phyloP scores from a whole-genome alignment of 2,888 invertebrate genomes.

The Tenodera sinensis region DNA sequence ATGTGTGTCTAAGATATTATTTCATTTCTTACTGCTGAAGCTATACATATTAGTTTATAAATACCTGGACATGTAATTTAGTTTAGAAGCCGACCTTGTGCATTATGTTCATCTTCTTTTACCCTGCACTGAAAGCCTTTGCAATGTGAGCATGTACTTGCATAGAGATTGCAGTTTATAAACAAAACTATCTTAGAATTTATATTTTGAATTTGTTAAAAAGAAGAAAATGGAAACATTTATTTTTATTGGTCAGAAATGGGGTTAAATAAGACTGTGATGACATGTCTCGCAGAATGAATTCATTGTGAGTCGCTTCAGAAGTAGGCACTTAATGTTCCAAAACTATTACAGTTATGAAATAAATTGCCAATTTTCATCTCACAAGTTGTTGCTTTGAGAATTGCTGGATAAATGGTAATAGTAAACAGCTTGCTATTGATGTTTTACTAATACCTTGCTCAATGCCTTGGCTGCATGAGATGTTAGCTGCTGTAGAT shows the following conservation, averaged over 20 bases:
- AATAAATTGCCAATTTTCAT: neutral
- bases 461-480: neutral
- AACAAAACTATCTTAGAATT: neutral
- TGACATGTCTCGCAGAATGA: neutral
- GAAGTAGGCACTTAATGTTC: neutral
- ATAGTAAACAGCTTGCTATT: neutral
- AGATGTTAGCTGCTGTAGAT: neutral
- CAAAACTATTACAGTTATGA: neutral
- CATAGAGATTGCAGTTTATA: neutral
- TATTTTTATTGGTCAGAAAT: neutral
- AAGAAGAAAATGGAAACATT: neutral
- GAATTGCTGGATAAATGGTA: neutral
- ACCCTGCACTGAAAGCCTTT: neutral
- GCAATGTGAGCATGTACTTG: neutral
- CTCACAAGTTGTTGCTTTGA: neutral
- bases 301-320: neutral
- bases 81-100: neutral
- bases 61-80: constrained; percentile 1
- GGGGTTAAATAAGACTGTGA: neutral
- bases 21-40: constrained; percentile 1
- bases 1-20: neutral
- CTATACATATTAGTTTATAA: constrained; percentile 13
- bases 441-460: neutral
- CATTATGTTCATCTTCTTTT: constrained; percentile 1
- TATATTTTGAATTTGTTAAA: neutral